Percentiles rank a stretch among this genome's conserved stretches.
These are phyloP conservation scores for Poecilobothrus nobilitatus DNA, from an alignment of 2,888 invertebrate genomes.

Conservation along the genomic window DNA sequence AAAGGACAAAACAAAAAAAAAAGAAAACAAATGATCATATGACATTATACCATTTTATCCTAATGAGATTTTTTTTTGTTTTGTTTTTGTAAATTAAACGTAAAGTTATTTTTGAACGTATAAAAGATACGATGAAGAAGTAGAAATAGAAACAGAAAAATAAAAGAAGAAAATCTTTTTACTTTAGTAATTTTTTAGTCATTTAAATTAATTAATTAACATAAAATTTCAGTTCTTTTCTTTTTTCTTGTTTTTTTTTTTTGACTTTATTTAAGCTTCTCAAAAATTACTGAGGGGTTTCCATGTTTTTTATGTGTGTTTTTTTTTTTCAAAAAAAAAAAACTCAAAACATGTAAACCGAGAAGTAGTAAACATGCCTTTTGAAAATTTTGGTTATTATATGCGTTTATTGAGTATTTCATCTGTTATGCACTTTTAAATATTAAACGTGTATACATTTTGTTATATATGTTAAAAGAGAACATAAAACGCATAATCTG, in stretches of 20 bases:
- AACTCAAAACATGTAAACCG: not conserved
- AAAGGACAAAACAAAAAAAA: not conserved
- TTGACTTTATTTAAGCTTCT: not conserved
- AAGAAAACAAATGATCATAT: not conserved
- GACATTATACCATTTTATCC: not conserved
- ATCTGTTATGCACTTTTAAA: no score
- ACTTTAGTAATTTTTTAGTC: not conserved
- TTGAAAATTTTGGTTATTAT: no score
- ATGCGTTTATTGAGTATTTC: no score
- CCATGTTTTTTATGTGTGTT: not conserved
- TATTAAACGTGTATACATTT: no score
- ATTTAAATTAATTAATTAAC: slow-evolving; percentile 6
- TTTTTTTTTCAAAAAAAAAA: not conserved
- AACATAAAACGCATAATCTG: not conserved
- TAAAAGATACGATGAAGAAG: no score
- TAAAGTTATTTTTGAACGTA: no score
- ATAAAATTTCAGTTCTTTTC: not conserved
- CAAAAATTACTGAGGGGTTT: not conserved
- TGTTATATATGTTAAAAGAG: not conserved
- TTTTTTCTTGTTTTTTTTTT: not conserved
- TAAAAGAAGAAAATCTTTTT: not conserved
- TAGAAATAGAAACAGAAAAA: no score
- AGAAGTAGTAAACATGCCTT: no score
- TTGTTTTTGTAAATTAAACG: no score
- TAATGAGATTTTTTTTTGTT: not conserved